phyloP scores from a whole-genome alignment of 2,888 invertebrate genomes.

The Microplitis deprimator region DNA sequence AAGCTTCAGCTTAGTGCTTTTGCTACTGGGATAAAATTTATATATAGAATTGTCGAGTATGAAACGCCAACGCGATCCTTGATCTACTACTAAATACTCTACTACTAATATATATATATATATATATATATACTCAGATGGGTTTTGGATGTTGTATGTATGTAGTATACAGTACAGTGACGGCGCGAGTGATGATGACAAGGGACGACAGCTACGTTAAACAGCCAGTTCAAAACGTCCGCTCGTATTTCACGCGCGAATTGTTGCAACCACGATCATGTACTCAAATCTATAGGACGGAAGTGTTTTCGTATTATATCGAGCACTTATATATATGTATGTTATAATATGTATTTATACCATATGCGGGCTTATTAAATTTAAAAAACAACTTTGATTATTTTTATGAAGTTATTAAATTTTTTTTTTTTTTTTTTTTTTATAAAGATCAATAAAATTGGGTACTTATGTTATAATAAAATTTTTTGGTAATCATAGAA shows the following conservation, averaged over 20 bases:
- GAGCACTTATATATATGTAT: conserved; percentile 14
- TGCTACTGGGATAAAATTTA: conserved; percentile 53
- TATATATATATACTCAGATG: no score
- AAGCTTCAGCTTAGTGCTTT: conserved; percentile 57
- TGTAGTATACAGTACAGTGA: conserved; percentile 8
- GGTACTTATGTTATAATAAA: no score
- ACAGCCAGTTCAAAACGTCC: conserved; percentile 69
- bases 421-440: no score
- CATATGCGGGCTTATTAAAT: background rate
- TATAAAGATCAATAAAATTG: no score
- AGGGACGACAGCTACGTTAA: conserved; percentile 69
- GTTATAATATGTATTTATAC: conserved; percentile 2
- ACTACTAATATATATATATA: background rate
- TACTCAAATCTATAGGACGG: conserved; percentile 14
- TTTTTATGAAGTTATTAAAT: no score
- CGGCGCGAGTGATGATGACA: conserved; percentile 64
- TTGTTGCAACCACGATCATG: conserved; percentile 48
- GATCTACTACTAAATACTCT: conserved; percentile 12
- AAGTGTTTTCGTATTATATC: conserved; percentile 29
- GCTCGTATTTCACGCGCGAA: conserved; percentile 68
- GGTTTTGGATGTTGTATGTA: background rate
- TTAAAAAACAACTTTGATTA: background rate
- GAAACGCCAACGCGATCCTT: conserved; percentile 18
- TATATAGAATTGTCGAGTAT: conserved; percentile 44
- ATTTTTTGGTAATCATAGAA: no score